Base-by-base conservation (phyloP, 2,797 vertebrate species). In the Echeneis naucrates region DNA sequence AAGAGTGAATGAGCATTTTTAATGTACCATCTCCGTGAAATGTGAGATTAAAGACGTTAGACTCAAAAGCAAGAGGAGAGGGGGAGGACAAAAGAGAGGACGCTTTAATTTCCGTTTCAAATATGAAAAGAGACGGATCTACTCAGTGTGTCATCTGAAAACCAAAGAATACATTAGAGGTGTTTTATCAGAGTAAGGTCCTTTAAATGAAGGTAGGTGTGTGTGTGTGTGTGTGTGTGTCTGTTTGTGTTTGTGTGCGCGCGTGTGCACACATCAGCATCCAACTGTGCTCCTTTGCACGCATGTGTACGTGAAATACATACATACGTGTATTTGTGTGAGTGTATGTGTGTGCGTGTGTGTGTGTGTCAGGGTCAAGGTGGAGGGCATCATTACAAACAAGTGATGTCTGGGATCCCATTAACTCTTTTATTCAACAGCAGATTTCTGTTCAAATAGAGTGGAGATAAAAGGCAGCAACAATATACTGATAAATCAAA, bases 41-140 rank as follows among this genome's bases (percentile, higher is more conserved):
- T 82, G 73, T 85, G 87, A 95, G 94, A 95, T 95, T 95, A 95
- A 95, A 95, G 94, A 93, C 90, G 70, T 87, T 85, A 89, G 75
- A 75, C 85, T 93, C 78, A 94, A 94, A 88, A 93, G 92, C 93
- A 57, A 6, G 60, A 12, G 62, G 23, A 17, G 21, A 12, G 47
- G 26, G 2, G 42, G 21, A 54, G 69, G 23, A 78, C 70, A 71
- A 87, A 86, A 77, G 84, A 77, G 84, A 82, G 89, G 84, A 78
- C 48, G 78, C 84, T 91, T 89, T 93, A 88, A 95, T 94, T 92
- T 94, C 90, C 91, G 83, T 89, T 91, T 93, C 88, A 92, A 86
- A 92, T 87, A 86, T 83, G 84, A 84, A 86, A 88, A 91, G 87
- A 89, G 82, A 83, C 51, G 45, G 66, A 90, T 78, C 80, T 85